Evolutionary conservation across 2,797 vertebrate species (phyloP).

Genomic region (Acanthiza pusilla): DNA sequence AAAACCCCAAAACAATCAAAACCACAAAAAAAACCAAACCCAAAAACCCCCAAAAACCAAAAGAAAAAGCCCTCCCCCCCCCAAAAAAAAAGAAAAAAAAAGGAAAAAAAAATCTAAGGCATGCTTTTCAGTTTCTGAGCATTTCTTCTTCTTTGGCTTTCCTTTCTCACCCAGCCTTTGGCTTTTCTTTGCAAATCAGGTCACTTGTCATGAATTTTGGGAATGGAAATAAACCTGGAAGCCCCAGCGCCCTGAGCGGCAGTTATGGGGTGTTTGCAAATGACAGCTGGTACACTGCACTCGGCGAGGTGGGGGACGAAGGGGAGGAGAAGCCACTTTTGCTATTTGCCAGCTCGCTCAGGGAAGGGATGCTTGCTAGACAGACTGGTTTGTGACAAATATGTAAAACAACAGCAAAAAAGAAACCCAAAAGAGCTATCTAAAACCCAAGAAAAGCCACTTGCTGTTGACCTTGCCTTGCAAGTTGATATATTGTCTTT

Average conservation of each 20-base stretch:
- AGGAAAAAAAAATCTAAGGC: not conserved
- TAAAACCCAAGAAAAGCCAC: not conserved
- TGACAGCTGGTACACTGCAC: fast-evolving
- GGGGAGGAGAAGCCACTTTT: not conserved
- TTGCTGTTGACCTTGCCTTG: not conserved
- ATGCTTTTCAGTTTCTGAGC: not conserved
- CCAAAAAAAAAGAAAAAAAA: no score
- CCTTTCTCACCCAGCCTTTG: not conserved
- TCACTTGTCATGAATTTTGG: not conserved
- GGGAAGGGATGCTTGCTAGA: not conserved
- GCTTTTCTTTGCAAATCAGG: not conserved
- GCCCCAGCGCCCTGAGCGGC: not conserved
- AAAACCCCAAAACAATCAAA: not conserved
- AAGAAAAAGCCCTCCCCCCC: no score
- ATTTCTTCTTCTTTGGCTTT: not conserved
- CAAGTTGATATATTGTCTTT: not conserved
- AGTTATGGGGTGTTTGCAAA: not conserved
- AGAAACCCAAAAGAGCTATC: not conserved
- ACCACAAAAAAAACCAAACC: not conserved
- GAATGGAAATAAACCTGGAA: not conserved
- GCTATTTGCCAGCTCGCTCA: not conserved
- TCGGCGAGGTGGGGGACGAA: fast-evolving
- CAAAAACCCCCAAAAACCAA: no score
- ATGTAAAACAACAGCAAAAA: not conserved
- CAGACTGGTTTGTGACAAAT: not conserved